These are phyloP conservation scores for Craseonycteris thonglongyai DNA, from an alignment of 2,113 vertebrate genomes.

Conservation along the genomic window DNA sequence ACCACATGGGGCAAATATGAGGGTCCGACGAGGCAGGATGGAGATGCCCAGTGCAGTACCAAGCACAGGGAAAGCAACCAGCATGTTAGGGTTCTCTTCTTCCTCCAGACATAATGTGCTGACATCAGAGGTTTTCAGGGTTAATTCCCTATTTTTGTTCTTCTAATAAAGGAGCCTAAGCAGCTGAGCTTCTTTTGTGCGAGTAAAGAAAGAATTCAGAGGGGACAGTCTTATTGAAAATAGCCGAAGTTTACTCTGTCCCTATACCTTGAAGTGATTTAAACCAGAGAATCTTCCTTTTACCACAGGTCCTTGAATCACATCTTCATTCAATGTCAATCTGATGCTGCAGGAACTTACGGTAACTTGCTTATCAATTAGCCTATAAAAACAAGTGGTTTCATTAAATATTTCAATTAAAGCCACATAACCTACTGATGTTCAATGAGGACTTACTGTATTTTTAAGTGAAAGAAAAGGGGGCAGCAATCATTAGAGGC, in stretches of 20 bases:
- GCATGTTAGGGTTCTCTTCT: background rate
- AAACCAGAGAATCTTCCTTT: background rate
- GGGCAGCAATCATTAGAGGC: background rate
- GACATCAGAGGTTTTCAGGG: background rate
- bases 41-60: background rate
- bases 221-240: background rate
- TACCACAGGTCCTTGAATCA: background rate
- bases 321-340: background rate
- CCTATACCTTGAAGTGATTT: too few relatives aligned
- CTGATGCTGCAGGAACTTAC: background rate
- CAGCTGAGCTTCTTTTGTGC: background rate
- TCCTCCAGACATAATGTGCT: background rate
- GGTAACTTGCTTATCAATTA: background rate
- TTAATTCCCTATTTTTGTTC: background rate
- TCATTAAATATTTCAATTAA: background rate
- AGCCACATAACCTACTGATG: background rate
- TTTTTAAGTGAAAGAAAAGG: background rate
- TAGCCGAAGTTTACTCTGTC: background rate
- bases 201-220: background rate
- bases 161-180: background rate
- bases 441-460: background rate
- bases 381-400: background rate
- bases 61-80: accelerated
- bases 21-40: background rate
- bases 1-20: accelerated